phyloP scores from a whole-genome alignment of 35 echinoderm and acorn worm genomes.

The Diadema setosum region DNA sequence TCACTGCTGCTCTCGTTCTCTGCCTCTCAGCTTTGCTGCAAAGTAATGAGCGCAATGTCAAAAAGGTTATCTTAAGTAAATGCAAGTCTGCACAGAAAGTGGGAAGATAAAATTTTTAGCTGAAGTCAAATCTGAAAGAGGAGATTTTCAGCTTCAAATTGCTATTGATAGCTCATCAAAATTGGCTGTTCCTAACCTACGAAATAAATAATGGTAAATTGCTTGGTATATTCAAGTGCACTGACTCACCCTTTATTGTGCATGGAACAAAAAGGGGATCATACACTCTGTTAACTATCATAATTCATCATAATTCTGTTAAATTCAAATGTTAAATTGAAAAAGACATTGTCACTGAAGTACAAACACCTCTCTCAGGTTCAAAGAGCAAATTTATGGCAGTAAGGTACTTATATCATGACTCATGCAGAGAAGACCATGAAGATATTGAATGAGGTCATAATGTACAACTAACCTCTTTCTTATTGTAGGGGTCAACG shows the following conservation, averaged over 20 bases:
- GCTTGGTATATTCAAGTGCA: too few species aligned
- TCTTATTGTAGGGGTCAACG: background rate
- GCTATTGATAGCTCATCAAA: background rate
- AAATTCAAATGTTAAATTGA: background rate
- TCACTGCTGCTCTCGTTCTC: slow-evolving; percentile 48
- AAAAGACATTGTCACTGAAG: background rate
- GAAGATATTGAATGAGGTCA: background rate
- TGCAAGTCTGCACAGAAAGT: background rate
- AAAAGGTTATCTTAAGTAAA: background rate
- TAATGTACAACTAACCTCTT: background rate
- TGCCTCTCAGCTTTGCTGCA: slow-evolving; percentile 22
- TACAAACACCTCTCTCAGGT: background rate
- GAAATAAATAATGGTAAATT: background rate
- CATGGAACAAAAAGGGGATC: too few species aligned
- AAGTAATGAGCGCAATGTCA: background rate
- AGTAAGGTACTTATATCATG: background rate
- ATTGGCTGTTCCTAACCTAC: background rate
- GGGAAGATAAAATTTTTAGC: background rate
- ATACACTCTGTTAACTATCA: too few species aligned
- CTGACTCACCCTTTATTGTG: too few species aligned
- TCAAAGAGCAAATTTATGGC: background rate
- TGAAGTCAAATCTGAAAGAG: background rate
- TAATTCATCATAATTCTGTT: too few species aligned
- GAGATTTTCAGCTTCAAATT: background rate
- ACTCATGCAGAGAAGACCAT: background rate